These are phyloP conservation scores for Caerostris darwini DNA, from an alignment of 1,140 invertebrate genomes.

Conservation along the genomic window DNA sequence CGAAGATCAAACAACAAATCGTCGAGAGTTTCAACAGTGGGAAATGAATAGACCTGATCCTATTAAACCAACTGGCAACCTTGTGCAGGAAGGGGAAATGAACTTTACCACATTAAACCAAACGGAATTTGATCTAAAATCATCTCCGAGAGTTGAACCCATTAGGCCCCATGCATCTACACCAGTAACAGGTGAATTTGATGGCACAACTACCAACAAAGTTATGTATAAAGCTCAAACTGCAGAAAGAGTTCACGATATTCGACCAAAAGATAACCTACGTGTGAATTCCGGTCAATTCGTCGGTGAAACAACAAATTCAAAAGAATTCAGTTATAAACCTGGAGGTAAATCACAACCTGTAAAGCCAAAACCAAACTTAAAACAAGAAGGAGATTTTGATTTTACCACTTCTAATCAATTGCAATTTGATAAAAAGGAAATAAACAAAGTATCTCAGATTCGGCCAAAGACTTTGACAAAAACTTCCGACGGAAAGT, in stretches of 20 bases:
- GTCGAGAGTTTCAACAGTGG: constrained; percentile 82
- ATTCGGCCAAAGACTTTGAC: constrained; percentile 58
- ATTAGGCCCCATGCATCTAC: constrained; percentile 56
- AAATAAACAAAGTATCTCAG: not conserved
- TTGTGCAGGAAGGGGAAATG: constrained; percentile 68
- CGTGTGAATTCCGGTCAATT: constrained; percentile 48
- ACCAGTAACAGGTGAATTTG: constrained; percentile 58
- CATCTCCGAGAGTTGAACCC: not conserved
- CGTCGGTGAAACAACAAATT: constrained; percentile 76
- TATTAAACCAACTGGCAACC: constrained; percentile 59
- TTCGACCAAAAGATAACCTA: constrained; percentile 61
- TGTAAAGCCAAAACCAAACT: constrained; percentile 79
- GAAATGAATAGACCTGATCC: constrained; percentile 79
- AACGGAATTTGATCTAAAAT: constrained; percentile 53
- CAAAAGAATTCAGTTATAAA: constrained; percentile 80
- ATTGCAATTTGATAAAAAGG: constrained; percentile 47
- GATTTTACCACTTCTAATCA: constrained; percentile 80
- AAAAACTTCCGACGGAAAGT: constrained; percentile 51
- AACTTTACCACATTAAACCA: constrained; percentile 71
- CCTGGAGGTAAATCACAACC: not conserved
- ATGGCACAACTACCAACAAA: constrained; percentile 74
- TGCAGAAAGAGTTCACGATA: constrained; percentile 41
- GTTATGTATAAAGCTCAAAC: constrained; percentile 50
- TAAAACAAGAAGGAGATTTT: constrained; percentile 81
- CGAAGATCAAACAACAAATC: constrained; percentile 81